Base-by-base conservation (phyloP, 2,797 vertebrate species). In the Oophaga sylvatica region DNA sequence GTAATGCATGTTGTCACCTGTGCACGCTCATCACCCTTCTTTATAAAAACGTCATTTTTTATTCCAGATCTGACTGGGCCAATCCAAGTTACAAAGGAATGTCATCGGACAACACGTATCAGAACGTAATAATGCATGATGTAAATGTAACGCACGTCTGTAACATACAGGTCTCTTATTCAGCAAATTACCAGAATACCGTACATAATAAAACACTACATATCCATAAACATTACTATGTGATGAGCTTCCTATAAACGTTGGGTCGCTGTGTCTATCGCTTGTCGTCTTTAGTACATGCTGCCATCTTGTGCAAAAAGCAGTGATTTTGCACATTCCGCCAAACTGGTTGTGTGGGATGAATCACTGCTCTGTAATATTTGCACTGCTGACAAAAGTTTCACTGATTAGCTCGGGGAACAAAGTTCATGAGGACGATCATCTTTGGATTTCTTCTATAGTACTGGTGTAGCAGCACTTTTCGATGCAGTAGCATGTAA, bases 311-410 rank as follows among this genome's bases (percentile, higher is more conserved):
- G 80, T 86, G 71, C 80, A 89, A 89, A 83, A 89, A 19, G 22
- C 80, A 71, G 63, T 77, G 87, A 83, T 89, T 86, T 67, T 82
- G 3, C 35, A n/a, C 84, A 89, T 86, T 86, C 84, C 88, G 82
- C 45, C 76, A 53, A 89, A 89, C 88, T 63, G 62, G 88, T 86
- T 83, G 56, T 79, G 57, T 84, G 9, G 70, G 88, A 83, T 83
- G 56, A 71, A 57, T 86, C 48, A 73, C 29, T 65, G 20, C 70
- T 71, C 71, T 62, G 80, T 86, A 78, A 86, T 82, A 78, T 86
- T 78, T 89, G 67, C 67, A 48, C 35, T 79, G 53, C 71, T 78
- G 71, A 60, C 60, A 70, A 60, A 86, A 59, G 11, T 20, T 57
- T 81, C 56, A 65, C 29, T 45, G 56, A 80, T 62, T 59, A 26